Conservation (phyloP, 2,113 vertebrate species). For the Sarotherodon lohbergeri region DNA sequence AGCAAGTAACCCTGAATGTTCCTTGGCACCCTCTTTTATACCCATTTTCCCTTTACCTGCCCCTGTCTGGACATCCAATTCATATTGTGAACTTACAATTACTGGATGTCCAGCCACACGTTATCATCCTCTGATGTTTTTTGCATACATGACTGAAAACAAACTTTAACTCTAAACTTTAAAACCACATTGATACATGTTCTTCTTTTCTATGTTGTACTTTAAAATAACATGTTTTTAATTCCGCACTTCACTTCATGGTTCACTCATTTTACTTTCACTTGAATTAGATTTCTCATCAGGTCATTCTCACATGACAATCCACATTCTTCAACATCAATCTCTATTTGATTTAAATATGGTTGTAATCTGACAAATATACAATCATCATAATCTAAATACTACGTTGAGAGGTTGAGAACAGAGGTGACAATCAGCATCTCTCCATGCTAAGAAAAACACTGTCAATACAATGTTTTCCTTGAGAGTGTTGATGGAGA, state of each 20-base stretch:
- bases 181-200: not conserved
- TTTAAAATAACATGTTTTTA: not conserved
- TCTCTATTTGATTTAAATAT: not conserved
- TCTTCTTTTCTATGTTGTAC: not conserved
- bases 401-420: not conserved
- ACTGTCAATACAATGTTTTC: fast-evolving
- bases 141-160: not conserved
- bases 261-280: not conserved
- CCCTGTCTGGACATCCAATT: not conserved
- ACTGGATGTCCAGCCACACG: not conserved
- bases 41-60: not conserved
- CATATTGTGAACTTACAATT: not conserved
- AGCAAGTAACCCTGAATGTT: not conserved
- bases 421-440: not conserved
- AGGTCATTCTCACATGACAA: not conserved
- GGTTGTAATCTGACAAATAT: fast-evolving
- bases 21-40: fast-evolving
- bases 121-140: not conserved
- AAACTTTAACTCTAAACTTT: not conserved
- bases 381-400: not conserved
- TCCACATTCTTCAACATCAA: fast-evolving
- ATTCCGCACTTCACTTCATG: not conserved
- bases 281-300: not conserved
- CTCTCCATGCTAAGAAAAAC: not conserved
- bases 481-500: not conserved